These are phyloP conservation scores for Tachysurus fulvidraco DNA, from an alignment of 2,113 vertebrate genomes.

Conservation along the genomic window DNA sequence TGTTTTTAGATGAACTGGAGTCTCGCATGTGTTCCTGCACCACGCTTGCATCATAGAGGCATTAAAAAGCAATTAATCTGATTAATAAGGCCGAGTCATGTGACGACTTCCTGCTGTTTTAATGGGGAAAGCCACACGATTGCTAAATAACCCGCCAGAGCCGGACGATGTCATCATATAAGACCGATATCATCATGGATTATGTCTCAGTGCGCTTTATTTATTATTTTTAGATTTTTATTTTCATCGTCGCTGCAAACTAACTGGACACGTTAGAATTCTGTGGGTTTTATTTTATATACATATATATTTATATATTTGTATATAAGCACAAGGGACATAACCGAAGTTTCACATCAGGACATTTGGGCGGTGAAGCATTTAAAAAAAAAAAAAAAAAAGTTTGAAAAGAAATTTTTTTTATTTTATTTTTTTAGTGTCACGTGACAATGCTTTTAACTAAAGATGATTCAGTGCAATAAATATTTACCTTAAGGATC, in stretches of 20 bases:
- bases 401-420: neutral
- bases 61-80: slow-evolving; percentile 47
- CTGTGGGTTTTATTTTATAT: neutral
- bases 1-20: slow-evolving; percentile 14
- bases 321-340: neutral
- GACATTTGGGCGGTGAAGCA: no score
- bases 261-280: neutral
- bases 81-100: slow-evolving; percentile 26
- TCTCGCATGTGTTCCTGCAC: slow-evolving; percentile 16
- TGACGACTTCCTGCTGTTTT: slow-evolving; percentile 21
- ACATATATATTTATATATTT: no score
- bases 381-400: neutral
- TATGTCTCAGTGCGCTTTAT: neutral
- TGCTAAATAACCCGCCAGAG: neutral
- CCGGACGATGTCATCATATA: no score
- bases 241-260: no score
- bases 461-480: no score
- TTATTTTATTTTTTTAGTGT: no score
- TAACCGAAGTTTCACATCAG: neutral
- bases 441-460: no score
- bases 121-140: neutral
- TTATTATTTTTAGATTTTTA: no score
- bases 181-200: no score
- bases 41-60: slow-evolving; percentile 5
- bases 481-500: no score